Base-by-base conservation (phyloP, 2,113 vertebrate species). In the Grus americana region DNA sequence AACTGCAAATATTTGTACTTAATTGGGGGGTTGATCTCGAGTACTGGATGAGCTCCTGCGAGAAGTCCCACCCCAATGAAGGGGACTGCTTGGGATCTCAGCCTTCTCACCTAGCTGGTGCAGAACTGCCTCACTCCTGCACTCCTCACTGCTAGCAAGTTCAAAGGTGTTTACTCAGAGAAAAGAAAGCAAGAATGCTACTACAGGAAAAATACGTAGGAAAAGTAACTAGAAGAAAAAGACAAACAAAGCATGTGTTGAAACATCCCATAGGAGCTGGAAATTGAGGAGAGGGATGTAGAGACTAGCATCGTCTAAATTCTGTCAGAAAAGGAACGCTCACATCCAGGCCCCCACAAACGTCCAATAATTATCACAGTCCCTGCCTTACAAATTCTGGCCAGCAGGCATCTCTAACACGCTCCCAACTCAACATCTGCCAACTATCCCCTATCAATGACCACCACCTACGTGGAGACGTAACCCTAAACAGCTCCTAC, bases 391-490 rank as follows among this genome's bases (percentile, higher is more conserved):
- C 0, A 3, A 54, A 38, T 44, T 47, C 32, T 50, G 22, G 24
- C 47, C 55, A 68, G 36, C 13, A 50, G 30, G 24, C 26, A 74
- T 23, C 65, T 66, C 32, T 55, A 27, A 85, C 73, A 62, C 0
- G 1, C 54, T 57, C 50, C 30, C 34, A 52, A 18, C 11, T 21
- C 86, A 27, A 55, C 24, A 36, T 20, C 62, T 57, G 32, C 38
- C 76, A 78, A 7, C 58, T 34, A 5, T 7, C 86, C 36, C 38
- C 55, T n/a, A 36, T 29, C 78, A n/a, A 6, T 1, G 4, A 52
- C 27, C 34, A 59, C 9, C 19, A 54, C 27, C 44, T 32, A 6
- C 0, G 1, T 1, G 6, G 30, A 92, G 24, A 52, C 18, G 11
- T 10, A 65, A 40, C 18, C n/a, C 36, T 19, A 18, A 18, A 11